phyloP scores from a whole-genome alignment of 2,797 vertebrate species.

The Peromyscus nudipes region DNA sequence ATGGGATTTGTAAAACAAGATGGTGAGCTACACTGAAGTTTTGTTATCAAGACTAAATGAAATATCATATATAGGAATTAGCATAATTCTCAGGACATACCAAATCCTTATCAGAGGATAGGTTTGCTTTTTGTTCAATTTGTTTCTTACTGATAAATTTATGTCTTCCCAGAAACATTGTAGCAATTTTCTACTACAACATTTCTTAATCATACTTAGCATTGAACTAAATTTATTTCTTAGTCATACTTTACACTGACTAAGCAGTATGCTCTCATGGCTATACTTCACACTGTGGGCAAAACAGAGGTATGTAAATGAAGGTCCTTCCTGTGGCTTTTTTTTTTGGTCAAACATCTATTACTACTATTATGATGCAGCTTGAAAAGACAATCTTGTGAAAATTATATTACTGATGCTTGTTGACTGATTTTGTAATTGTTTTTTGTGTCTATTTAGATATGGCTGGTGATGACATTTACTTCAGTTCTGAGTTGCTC shows the following conservation, averaged over 20 bases:
- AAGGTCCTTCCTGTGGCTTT: background rate
- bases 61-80: background rate
- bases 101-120: background rate
- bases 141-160: background rate
- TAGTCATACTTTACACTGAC: background rate
- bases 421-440: slow-evolving; percentile 2
- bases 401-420: background rate
- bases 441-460: slow-evolving; percentile 64
- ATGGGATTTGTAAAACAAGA: background rate
- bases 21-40: background rate
- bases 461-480: slow-evolving; percentile 80
- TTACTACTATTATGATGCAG: background rate
- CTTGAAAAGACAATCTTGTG: background rate
- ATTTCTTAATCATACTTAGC: background rate
- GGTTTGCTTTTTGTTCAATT: background rate
- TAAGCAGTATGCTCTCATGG: background rate
- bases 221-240: background rate
- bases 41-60: background rate
- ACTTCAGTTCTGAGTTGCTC: background rate
- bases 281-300: background rate
- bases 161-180: background rate
- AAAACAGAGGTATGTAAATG: background rate
- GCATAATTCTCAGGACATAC: background rate
- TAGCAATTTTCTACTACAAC: background rate
- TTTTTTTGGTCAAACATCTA: background rate